Evolutionary conservation across 2,888 invertebrate species (phyloP), one percentile per base, ranked within the genome.

Genomic region (Sthenelais limicola): DNA sequence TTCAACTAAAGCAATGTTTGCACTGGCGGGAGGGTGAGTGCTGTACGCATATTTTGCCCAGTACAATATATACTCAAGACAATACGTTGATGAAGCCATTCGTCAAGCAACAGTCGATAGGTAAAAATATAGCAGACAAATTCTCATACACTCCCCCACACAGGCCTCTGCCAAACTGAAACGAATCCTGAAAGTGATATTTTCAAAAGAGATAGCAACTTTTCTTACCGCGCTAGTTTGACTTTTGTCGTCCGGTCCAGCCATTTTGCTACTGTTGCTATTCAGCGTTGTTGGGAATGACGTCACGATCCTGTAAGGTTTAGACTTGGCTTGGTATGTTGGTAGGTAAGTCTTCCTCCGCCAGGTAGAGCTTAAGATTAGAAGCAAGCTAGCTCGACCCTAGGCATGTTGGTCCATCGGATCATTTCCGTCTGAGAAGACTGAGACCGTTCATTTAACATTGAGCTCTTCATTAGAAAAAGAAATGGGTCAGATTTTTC

Each of bases 221-320:
- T 9, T n/a, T n/a, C 56, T 62, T 62, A 62, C 62, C 62, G 21
- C 62, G 43, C 26, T 35, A 43, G n/a, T 38, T 9, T n/a, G 24
- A 9, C 38, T 62, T 35, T 62, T 62, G 62, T 38, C 62, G 38
- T 62, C 62, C 33, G 62, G 38, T 26, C 38, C 62, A 9, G 62
- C 62, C 62, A 62, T 62, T 38, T 62, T 62, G 62, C 28, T n/a
- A n/a, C 62, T 38, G 62, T 62, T 62, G 62, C 62, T 62, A 62
- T n/a, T n/a, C 62, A 62, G 24, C 38, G 62, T 62, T 62, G 62
- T 62, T 62, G 62, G 62, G 62, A 38, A 28, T 62, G 62, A 62
- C 62, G 62, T 62, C 62, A 62, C n/a, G 12, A 9, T 18, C 43
- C 9, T 9, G 43, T 43, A 43, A 18, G 43, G n/a, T n/a, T n/a